Evolutionary conservation across 2,797 vertebrate genomes (phyloP), one percentile per base, ranked within the genome.

Genomic region (Phoeniculus purpureus): DNA sequence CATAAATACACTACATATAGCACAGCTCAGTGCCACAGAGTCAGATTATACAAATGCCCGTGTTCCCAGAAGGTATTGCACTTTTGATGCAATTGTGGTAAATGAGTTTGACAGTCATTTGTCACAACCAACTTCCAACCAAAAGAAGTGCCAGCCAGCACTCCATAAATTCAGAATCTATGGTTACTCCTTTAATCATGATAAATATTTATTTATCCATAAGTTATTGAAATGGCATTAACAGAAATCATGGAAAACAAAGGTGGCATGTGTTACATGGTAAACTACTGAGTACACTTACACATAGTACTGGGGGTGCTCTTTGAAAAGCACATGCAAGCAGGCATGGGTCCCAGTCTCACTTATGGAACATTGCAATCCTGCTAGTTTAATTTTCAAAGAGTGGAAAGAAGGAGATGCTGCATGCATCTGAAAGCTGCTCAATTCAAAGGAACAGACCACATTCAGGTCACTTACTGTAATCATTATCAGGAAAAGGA

Each of bases 1-100:
- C 97, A 97, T 97, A 98, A 98, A 97, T 97, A 98, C 87, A 96
- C 96, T 96, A 96, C 95, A 96, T 94, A 95, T 82, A 97, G 96
- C 94, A 96, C 89, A 97, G 95, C 95, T 97, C 94, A 94, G 97
- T 92, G 84, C 96, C 96, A 96, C 81, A 81, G 95, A 97, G 96
- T 96, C 96, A 96, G 97, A 97, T 97, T 97, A 96, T 94, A 97
- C 97, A 97, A 97, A 97, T 96, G 95, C 89, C 96, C 93, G 7
- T 79, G 95, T 90, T 94, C 95, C 92, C 94, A 96, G 93, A 97
- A 97, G 95, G 87, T 96, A 95, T 95, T 94, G 95, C 94, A 97
- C 95, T 97, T 95, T 27, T 81, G 89, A 93, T 96, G 94, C 96
- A 96, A 94, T 90, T 87, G 95, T 95, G 85, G 95, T 96, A 96